Evolutionary conservation across 2,113 vertebrate species (phyloP), one percentile per base, ranked within the genome.

Genomic region (Poicephalus meyeri): DNA sequence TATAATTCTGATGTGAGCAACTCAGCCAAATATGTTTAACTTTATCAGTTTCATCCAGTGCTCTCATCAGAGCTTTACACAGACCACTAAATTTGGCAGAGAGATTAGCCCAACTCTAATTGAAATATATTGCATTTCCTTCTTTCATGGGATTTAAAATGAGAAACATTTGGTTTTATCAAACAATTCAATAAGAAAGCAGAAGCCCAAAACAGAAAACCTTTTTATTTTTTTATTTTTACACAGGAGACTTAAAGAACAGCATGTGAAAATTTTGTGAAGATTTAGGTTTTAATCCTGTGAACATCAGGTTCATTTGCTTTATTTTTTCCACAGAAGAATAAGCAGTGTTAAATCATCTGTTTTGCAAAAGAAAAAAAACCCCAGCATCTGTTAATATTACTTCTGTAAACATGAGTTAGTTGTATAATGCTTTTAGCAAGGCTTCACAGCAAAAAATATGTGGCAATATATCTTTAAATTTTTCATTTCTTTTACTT

Each of bases 111-210:
- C 61, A 91, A 82, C 64, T 76, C 49, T 96, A 86, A 91, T 68
- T 93, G 60, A 92, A 97, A 92, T 78, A 91, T 86, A 95, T 73
- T 96, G 24, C 47, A 80, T 77, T 96, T 97, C 80, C 78, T 92
- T 89, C 50, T 86, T 91, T 95, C 83, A 0, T 37, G 42, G 23
- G 73, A 83, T 87, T 89, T 80, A 92, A 93, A 97, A 96, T 87
- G 5, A 89, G 78, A 92, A 92, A 95, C 39, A 86, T 91, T 80
- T 89, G 64, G 55, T 24, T 82, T 8, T 72, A 88, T 88, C 44
- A 85, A 95, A 94, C 37, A 92, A 77, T 18, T 56, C 86, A 95
- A 64, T 91, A 60, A 94, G 33, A 94, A 94, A 95, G 53, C 18
- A 90, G 91, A 95, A 60, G 49, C 37, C 35, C 82, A 31, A 90